Evolutionary conservation across 2,113 vertebrate species (phyloP).

Genomic region (Percina caprodes): DNA sequence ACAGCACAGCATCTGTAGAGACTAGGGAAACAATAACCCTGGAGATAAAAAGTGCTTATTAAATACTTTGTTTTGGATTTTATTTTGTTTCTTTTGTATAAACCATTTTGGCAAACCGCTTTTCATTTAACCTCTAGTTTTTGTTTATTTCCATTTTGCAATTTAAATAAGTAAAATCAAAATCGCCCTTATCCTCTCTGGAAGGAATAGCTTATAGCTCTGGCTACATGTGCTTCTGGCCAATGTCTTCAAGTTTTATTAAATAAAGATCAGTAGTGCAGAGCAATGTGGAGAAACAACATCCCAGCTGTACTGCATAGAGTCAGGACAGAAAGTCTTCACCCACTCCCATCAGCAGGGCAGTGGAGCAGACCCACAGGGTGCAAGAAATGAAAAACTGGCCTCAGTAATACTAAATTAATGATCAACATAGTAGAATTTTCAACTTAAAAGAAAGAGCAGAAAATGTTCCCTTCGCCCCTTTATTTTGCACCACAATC

Average conservation of each 20-base stretch:
- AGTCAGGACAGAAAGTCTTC: constrained; percentile 41
- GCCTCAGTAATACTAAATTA: constrained; percentile 44
- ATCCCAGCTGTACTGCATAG: constrained; percentile 25
- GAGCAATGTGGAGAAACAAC: constrained; percentile 55
- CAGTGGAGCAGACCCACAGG: constrained; percentile 48
- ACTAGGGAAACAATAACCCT: neutral
- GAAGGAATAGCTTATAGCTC: constrained; percentile 37
- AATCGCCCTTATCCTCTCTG: constrained; percentile 15
- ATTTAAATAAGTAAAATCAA: constrained; percentile 27
- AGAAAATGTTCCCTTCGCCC: neutral
- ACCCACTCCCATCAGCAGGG: constrained; percentile 42
- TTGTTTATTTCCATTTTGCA: constrained; percentile 2
- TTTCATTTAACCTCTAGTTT: constrained; percentile 9
- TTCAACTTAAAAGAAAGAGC: constrained; percentile 2
- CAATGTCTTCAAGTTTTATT: constrained; percentile 42
- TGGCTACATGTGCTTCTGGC: constrained; percentile 7
- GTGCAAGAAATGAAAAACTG: constrained; percentile 12
- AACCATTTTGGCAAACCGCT: neutral
- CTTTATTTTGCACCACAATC: neutral
- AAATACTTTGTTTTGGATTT: neutral
- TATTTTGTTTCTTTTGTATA: neutral
- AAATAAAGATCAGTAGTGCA: constrained; percentile 62
- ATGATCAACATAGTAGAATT: constrained; percentile 25
- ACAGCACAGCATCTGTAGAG: neutral
- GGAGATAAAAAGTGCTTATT: neutral